phyloP scores from a whole-genome alignment of 2,888 invertebrate genomes.

The Platynereis dumerilii region DNA sequence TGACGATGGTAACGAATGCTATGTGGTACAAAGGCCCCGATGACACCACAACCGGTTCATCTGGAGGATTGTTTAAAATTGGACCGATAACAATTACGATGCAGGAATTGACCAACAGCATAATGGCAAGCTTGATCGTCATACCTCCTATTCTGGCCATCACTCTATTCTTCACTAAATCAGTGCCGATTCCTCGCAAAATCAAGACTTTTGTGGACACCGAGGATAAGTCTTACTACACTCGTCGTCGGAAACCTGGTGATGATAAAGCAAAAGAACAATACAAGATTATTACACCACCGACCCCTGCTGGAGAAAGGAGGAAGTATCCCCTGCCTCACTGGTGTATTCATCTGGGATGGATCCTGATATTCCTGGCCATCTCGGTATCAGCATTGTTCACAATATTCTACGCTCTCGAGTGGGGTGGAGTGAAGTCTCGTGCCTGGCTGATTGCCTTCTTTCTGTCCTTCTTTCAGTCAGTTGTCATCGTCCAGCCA shows the following conservation, averaged over 20 bases:
- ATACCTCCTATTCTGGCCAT: background rate
- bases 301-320: too few relatives aligned
- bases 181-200: background rate
- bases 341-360: background rate
- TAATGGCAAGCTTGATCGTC: background rate
- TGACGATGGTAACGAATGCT: slow-evolving; percentile 43
- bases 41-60: background rate
- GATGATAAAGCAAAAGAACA: too few relatives aligned
- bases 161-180: background rate
- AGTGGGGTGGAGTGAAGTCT: background rate
- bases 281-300: too few relatives aligned
- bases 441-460: background rate
- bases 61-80: background rate
- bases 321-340: slow-evolving; percentile 1
- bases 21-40: slow-evolving; percentile 1
- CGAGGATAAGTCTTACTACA: too few relatives aligned
- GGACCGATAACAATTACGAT: slow-evolving; percentile 5
- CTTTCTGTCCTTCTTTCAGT: slow-evolving; percentile 8
- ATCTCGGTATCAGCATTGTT: background rate
- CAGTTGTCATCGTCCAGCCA: background rate
- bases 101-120: background rate
- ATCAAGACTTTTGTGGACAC: too few relatives aligned
- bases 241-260: too few relatives aligned
- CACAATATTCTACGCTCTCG: background rate
- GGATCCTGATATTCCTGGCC: background rate